Base-by-base conservation (phyloP, 2,888 invertebrate genomes). In the Globia sparganii region DNA sequence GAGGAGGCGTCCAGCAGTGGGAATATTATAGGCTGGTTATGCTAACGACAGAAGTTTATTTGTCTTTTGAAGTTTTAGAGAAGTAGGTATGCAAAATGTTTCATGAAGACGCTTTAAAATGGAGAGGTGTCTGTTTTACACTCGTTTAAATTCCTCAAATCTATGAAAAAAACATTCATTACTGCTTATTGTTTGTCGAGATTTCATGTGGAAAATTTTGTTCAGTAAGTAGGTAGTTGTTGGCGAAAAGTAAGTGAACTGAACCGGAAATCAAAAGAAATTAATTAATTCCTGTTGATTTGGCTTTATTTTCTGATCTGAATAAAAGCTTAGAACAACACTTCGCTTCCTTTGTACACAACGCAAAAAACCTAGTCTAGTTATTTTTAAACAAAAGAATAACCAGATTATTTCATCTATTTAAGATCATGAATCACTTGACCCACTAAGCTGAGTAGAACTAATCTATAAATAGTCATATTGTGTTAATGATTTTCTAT, bases 401-500 rank as follows among this genome's bases (percentile, higher is more conserved):
- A 18, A 59, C 43, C 18, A 46, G 66, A 67, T 53, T 53, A 43
- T n/a, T 34, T 11, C n/a, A 25, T 6, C n/a, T 15, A n/a, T 34
- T 58, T 73, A 72, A n/a, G 28, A 56, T 34, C 40, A 62, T 53
- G 71, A 69, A 80, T 76, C 65, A 69, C 53, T 80, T 80, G 62
- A 64, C 69, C 69, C 25, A 80, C 46, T 64, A 46, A 49, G 1
- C 37, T 34, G 53, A 37, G 11, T 68, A 58, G 5, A 6, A 40
- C 18, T 46, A 6, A 53, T 28, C 40, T 72, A 69, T 73, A 67
- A 80, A 80, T 80, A 80, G 86, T 84, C 66, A 68, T 88, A 88
- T 87, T 91, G 88, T 92, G 88, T 90, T 89, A 80, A 81, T 86
- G 85, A 86, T 88, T 86, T 88, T 75, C 80, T 77, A 68, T 80